Conservation (phyloP, 2,888 invertebrate species). For the Brachycybe producta region DNA sequence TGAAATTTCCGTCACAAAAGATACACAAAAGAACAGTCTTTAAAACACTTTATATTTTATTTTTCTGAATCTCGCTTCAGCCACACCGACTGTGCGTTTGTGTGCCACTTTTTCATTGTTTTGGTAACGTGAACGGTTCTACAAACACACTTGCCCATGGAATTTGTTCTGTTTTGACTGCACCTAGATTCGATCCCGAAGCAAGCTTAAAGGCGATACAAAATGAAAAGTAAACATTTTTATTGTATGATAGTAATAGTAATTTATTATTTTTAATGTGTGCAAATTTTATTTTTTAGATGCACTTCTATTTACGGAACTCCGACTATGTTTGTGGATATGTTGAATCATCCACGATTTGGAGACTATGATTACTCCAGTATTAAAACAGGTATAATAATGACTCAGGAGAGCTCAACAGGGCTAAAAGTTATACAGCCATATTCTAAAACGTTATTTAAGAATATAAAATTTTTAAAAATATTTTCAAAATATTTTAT, state of each 20-base stretch:
- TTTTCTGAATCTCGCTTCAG: neutral
- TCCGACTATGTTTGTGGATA: constrained; percentile 74
- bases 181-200: constrained; percentile 6
- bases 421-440: too few relatives aligned
- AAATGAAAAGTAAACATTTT: constrained; percentile 13
- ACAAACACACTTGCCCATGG: constrained; percentile 8
- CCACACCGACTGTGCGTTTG: constrained; percentile 37
- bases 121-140: constrained; percentile 52
- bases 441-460: too few relatives aligned
- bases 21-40: too few relatives aligned
- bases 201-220: constrained; percentile 1
- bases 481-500: too few relatives aligned
- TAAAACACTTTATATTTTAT: constrained; percentile 13
- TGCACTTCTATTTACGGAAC: constrained; percentile 61
- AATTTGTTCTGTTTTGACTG: constrained; percentile 1
- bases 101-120: constrained; percentile 71
- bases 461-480: too few relatives aligned
- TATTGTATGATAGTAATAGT: too few relatives aligned
- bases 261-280: too few relatives aligned
- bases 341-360: constrained; percentile 43
- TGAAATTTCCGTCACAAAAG: too few relatives aligned
- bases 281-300: constrained; percentile 34
- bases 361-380: constrained; percentile 23
- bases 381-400: constrained; percentile 6
- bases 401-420: too few relatives aligned